Conservation (phyloP, 1,140 invertebrate species). For the Ctenoplectra terminalis region DNA sequence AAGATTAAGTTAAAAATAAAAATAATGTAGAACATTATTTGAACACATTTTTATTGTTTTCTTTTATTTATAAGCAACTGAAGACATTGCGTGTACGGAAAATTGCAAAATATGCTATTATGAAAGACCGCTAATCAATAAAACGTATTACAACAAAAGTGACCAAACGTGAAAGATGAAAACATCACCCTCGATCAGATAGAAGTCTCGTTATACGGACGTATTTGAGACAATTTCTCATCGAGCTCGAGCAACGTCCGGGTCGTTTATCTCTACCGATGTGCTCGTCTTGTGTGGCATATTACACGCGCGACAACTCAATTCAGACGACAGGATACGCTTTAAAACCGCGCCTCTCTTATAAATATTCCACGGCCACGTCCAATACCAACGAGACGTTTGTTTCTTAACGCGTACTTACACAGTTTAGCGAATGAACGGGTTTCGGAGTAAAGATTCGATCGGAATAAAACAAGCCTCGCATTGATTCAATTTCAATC, state of each 20-base stretch:
- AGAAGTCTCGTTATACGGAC: not conserved
- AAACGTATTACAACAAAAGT: no score
- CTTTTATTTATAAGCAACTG: no score
- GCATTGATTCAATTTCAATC: slow-evolving; percentile 2
- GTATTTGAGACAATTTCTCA: slow-evolving; percentile 12
- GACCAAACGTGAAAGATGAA: not conserved
- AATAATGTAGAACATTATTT: no score
- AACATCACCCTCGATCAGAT: not conserved
- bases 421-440: not conserved
- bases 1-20: no score
- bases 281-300: slow-evolving; percentile 29
- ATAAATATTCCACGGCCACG: slow-evolving; percentile 57
- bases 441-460: not conserved
- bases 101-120: no score
- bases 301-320: slow-evolving; percentile 55
- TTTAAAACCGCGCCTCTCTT: slow-evolving; percentile 56
- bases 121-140: no score
- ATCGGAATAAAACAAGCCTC: slow-evolving; percentile 5
- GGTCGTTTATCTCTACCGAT: slow-evolving; percentile 42
- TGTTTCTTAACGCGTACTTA: slow-evolving; percentile 21
- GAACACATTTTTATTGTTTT: no score
- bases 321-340: slow-evolving; percentile 39
- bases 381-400: slow-evolving; percentile 28
- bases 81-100: no score
- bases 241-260: slow-evolving; percentile 7